Evolutionary conservation across 2,113 vertebrate species (phyloP).

Genomic region (Ctenomys sociabilis): DNA sequence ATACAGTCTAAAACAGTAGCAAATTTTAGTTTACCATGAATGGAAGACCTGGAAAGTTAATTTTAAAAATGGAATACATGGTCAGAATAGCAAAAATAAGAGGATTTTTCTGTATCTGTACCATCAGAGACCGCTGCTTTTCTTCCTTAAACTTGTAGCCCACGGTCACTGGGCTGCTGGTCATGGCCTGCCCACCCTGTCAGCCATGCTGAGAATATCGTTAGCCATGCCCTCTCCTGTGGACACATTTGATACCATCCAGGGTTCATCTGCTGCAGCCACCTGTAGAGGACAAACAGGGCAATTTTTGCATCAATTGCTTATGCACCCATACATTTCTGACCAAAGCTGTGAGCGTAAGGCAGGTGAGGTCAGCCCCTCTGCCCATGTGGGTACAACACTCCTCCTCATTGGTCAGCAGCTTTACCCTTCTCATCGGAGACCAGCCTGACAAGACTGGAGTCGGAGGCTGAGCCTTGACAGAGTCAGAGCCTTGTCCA

Average conservation of each 20-base stretch:
- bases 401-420: slow-evolving; percentile 97
- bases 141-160: background rate
- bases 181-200: slow-evolving; percentile 96
- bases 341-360: slow-evolving; percentile 97
- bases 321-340: slow-evolving; percentile 99
- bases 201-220: slow-evolving; percentile 97
- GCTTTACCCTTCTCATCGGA: slow-evolving; percentile 90
- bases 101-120: slow-evolving; percentile 28
- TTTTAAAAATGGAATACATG: slow-evolving; percentile 64
- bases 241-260: slow-evolving; percentile 97
- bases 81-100: slow-evolving; percentile 73
- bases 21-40: slow-evolving; percentile 74
- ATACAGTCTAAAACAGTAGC: slow-evolving; percentile 65
- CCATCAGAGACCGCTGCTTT: background rate
- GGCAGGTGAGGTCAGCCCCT: slow-evolving; percentile 95
- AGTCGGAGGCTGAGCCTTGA: no score
- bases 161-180: background rate
- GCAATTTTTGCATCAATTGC: slow-evolving; percentile 95
- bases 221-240: slow-evolving; percentile 96
- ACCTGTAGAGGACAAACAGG: slow-evolving; percentile 97
- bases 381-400: slow-evolving; percentile 99
- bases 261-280: slow-evolving; percentile 94
- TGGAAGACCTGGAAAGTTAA: slow-evolving; percentile 72
- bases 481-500: no score
- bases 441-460: no score